phyloP scores from a whole-genome alignment of 2,113 vertebrate species.

The Lophura nycthemera region DNA sequence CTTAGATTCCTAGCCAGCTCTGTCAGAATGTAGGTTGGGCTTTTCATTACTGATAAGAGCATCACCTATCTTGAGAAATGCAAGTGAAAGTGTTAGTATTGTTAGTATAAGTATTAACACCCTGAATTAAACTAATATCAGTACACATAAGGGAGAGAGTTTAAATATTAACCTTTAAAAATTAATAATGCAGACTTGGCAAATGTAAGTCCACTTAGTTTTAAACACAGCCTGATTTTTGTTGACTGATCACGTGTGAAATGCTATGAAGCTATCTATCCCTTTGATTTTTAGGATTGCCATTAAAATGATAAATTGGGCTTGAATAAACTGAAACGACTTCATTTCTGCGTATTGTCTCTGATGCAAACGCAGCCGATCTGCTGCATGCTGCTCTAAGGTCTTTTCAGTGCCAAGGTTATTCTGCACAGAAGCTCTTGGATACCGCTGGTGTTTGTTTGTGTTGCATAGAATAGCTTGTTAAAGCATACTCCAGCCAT shows the following conservation, averaged over 20 bases:
- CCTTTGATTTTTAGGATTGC: slow-evolving; percentile 25
- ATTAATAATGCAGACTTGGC: not conserved
- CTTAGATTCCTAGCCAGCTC: not conserved
- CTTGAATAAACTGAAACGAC: not conserved
- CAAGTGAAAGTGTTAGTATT: not conserved
- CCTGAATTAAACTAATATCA: not conserved
- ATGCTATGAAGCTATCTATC: not conserved
- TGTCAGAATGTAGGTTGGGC: not conserved
- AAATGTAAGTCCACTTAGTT: not conserved
- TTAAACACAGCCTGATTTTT: not conserved
- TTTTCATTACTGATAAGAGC: not conserved
- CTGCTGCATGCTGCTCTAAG: slow-evolving; percentile 15
- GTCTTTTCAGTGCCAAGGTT: slow-evolving; percentile 54
- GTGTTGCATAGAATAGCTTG: slow-evolving; percentile 36
- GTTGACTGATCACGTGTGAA: not conserved
- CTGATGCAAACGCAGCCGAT: not conserved
- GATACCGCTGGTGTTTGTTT: slow-evolving; percentile 33
- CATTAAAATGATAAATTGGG: slow-evolving; percentile 21
- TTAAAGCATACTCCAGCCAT: not conserved
- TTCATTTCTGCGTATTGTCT: slow-evolving; percentile 39
- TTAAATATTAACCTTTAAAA: slow-evolving; percentile 18
- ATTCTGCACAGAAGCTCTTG: slow-evolving; percentile 35
- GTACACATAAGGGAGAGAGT: not conserved
- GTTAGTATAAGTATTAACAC: not conserved
- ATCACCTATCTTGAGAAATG: not conserved